Evolutionary conservation across 1,140 invertebrate species (phyloP), one percentile per base, ranked within the genome.

Genomic region (Trachelipus rathkii): DNA sequence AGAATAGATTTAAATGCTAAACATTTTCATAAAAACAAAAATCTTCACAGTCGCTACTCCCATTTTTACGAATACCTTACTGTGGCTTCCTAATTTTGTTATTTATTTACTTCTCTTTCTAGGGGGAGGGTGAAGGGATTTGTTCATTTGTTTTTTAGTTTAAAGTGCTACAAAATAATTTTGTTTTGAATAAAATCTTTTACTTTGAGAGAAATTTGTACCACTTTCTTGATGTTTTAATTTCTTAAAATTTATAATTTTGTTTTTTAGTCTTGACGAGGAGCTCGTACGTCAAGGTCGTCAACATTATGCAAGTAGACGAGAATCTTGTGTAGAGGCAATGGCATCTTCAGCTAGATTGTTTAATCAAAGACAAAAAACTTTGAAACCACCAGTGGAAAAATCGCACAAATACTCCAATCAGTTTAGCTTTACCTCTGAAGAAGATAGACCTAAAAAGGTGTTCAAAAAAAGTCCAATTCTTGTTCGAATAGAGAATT

Each of bases 231-330:
- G 21, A 68, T 21, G 10, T 10, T 5, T 68, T 19, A 68, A 0
- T 67, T 10, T 67, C 19, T 67, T 10, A 0, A 67, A 21, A 15
- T 10, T 4, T 66, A 13, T 67, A 67, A 33, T 33, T 33, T 33
- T 33, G 6, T 33, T 33, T 33, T 33, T 33, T 33, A 80, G 79
- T 53, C 72, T 80, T 23, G 79, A 80, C 44, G 79, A 80, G 74
- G 79, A 80, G 68, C 74, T 80, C 33, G 70, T 80, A 6, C 74
- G 77, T 0, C 79, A 73, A 13, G 79, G 79, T 21, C 76, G 79
- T 0, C 79, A 80, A 71, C 79, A 80, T 50, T 80, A 80, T 72
- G 76, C 76, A 70, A 71, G 33, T 10, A 73, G 79, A 11, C 71
- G 79, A 10, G 79, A 80, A 50, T 80, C 79, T 0, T 73, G 72